These are phyloP conservation scores for Diaprepes abbreviatus DNA, from an alignment of 2,888 invertebrate genomes.

Conservation along the genomic window DNA sequence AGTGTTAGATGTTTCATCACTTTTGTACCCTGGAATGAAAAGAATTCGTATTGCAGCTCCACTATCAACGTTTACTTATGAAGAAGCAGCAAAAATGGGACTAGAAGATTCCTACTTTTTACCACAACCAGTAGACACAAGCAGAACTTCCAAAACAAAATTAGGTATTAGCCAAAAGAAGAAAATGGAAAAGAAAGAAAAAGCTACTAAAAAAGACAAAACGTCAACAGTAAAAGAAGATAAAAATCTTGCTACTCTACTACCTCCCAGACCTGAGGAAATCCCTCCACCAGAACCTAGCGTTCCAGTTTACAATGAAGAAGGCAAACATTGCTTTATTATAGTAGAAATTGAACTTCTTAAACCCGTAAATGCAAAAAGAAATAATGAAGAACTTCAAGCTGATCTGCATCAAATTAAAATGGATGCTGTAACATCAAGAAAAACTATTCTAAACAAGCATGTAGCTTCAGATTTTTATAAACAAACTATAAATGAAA, in stretches of 20 bases:
- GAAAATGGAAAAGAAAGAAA: constrained; percentile 28
- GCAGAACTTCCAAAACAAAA: constrained; percentile 25
- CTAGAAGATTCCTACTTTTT: constrained; percentile 61
- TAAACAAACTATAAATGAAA: constrained; percentile 57
- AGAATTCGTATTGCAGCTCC: constrained; percentile 60
- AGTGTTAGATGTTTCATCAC: constrained; percentile 60
- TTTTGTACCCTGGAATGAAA: constrained; percentile 64
- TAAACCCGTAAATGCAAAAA: constrained; percentile 57
- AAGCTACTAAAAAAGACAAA: constrained; percentile 38
- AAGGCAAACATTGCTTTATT: constrained; percentile 61
- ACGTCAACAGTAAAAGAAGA: constrained; percentile 32
- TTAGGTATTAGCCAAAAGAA: constrained; percentile 19
- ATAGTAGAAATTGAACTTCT: constrained; percentile 63
- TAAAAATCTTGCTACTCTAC: constrained; percentile 34
- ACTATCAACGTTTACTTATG: constrained; percentile 59
- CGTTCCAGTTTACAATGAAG: constrained; percentile 59
- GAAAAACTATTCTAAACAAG: constrained; percentile 56
- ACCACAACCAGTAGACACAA: constrained; percentile 52
- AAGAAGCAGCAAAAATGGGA: constrained; percentile 61
- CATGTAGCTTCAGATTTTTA: constrained; percentile 59
- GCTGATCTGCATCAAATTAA: constrained; percentile 46
- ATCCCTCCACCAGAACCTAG: constrained; percentile 59
- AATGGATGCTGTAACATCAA: constrained; percentile 29
- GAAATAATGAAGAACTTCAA: constrained; percentile 60
- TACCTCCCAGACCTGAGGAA: constrained; percentile 54